Evolutionary conservation across 2,113 vertebrate genomes (phyloP).

Genomic region (Chrysemys picta): DNA sequence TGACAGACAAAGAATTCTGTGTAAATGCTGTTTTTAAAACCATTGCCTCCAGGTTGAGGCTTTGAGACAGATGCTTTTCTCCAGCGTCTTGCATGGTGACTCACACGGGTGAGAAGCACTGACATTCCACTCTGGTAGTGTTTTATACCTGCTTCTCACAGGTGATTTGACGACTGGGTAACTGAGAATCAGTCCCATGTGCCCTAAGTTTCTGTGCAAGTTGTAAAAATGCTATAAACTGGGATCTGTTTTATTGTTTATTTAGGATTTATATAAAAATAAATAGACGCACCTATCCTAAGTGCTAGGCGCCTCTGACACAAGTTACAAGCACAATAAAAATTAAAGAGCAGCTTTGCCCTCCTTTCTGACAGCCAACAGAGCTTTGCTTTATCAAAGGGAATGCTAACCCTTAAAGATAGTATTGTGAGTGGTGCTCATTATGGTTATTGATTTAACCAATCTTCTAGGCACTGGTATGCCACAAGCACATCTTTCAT

Average conservation of each 20-base stretch:
- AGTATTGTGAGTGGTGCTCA: not conserved
- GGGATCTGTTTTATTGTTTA: not conserved
- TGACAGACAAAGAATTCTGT: not conserved
- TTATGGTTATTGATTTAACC: not conserved
- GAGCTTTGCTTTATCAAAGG: not conserved
- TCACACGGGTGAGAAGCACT: not conserved
- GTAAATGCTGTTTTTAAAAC: not conserved
- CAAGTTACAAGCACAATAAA: not conserved
- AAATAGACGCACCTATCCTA: not conserved
- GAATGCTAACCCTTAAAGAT: not conserved
- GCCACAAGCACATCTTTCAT: not conserved
- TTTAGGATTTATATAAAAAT: not conserved
- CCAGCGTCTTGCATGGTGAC: no score
- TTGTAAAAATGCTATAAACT: accelerated
- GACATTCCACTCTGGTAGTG: not conserved
- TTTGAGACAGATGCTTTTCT: not conserved
- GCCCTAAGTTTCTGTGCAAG: not conserved
- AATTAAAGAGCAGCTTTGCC: not conserved
- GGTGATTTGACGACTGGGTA: not conserved
- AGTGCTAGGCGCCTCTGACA: accelerated
- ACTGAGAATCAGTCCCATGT: not conserved
- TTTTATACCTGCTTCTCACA: not conserved
- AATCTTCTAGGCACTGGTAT: not conserved
- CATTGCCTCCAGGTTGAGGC: not conserved
- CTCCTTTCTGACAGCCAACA: not conserved